Evolutionary conservation across 2,888 invertebrate species (phyloP).

Genomic region (Oxycera nigricornis): DNA sequence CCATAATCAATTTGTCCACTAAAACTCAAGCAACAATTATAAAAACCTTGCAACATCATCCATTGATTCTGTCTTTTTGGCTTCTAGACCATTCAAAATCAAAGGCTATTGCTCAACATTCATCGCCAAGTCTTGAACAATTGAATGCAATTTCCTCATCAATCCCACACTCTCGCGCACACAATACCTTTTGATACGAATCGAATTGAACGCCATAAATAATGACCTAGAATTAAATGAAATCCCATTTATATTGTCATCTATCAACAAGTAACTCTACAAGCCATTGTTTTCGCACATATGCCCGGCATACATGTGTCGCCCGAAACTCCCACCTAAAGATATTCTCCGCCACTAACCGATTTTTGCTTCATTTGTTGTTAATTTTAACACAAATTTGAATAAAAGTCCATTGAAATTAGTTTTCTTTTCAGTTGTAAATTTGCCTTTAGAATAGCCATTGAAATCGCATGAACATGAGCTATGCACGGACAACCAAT

Average conservation of each 20-base stretch:
- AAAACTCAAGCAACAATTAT: too few relatives aligned
- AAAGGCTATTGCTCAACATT: too few relatives aligned
- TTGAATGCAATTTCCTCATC: slow-evolving; percentile 16
- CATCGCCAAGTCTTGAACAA: slow-evolving; percentile 17
- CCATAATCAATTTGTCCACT: too few relatives aligned
- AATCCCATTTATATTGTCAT: slow-evolving; percentile 21
- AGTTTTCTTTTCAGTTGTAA: background rate
- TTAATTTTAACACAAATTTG: slow-evolving; percentile 19
- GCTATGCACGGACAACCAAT: too few relatives aligned
- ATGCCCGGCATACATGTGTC: background rate
- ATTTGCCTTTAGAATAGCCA: background rate
- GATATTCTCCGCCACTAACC: background rate
- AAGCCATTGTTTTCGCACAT: background rate
- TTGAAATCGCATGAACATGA: background rate
- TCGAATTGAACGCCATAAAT: background rate
- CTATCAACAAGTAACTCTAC: background rate
- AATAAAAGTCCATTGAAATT: slow-evolving; percentile 26
- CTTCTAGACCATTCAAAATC: too few relatives aligned
- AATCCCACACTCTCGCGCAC: background rate
- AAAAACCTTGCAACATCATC: too few relatives aligned
- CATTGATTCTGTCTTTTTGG: too few relatives aligned
- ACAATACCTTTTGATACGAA: background rate
- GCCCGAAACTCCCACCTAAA: background rate
- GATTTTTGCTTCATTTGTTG: background rate
- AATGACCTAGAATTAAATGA: slow-evolving; percentile 18